These are phyloP conservation scores for Labeo rohita DNA, from an alignment of 2,113 vertebrate genomes.

Conservation along the genomic window DNA sequence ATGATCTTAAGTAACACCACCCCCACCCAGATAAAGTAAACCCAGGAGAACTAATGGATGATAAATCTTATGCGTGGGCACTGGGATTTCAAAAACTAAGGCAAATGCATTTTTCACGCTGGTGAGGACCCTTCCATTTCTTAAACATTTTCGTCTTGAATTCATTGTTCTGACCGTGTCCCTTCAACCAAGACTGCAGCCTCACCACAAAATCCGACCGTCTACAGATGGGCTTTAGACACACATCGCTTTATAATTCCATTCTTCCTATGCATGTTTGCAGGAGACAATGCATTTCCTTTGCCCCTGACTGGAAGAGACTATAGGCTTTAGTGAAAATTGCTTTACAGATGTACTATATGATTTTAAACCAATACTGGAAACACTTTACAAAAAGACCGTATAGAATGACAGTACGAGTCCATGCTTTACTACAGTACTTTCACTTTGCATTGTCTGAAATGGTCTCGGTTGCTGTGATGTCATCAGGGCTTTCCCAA, in stretches of 20 bases:
- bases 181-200: constrained; percentile 18
- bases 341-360: not conserved
- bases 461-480: not conserved
- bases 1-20: not conserved
- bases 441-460: not conserved
- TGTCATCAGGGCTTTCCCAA: constrained; percentile 7
- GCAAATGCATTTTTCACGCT: constrained; percentile 46
- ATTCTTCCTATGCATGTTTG: constrained; percentile 42
- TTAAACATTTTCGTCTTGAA: constrained; percentile 47
- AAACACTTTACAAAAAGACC: not conserved
- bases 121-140: constrained; percentile 51
- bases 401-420: not conserved
- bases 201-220: constrained; percentile 30
- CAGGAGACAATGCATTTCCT: constrained; percentile 45
- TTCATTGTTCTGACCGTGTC: constrained; percentile 51
- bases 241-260: constrained; percentile 42
- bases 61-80: constrained; percentile 41
- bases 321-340: not conserved
- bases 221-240: constrained; percentile 54
- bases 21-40: constrained; percentile 23
- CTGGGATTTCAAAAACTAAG: constrained; percentile 32
- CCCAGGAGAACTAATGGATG: constrained; percentile 39
- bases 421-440: not conserved
- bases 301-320: constrained; percentile 7
- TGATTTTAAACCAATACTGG: not conserved